Percentiles rank a stretch among this genome's conserved stretches.
Conservation (phyloP, 2,113 vertebrate species). For the Sakesphorus luctuosus region DNA sequence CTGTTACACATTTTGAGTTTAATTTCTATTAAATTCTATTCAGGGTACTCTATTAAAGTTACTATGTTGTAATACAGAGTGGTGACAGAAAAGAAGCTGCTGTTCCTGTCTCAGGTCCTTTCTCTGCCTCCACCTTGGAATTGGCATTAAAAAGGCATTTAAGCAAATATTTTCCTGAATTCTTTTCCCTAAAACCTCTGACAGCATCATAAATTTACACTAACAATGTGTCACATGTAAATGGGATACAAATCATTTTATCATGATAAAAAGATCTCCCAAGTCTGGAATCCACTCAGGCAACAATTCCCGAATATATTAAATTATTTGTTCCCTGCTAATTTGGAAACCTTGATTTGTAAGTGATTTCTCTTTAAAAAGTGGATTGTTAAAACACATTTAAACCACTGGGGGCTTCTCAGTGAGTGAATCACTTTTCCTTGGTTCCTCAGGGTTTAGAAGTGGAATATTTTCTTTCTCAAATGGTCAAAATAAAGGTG, state of each 20-base stretch:
- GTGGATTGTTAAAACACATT: not conserved
- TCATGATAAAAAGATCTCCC: not conserved
- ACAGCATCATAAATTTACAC: not conserved
- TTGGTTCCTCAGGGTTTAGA: not conserved
- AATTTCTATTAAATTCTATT: not conserved
- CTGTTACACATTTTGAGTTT: not conserved
- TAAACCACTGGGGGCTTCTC: not conserved
- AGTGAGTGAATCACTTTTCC: not conserved
- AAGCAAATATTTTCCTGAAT: too few species aligned
- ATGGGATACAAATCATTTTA: not conserved
- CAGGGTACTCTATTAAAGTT: not conserved
- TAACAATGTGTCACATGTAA: not conserved
- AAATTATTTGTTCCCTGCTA: not conserved
- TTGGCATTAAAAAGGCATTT: too few species aligned
- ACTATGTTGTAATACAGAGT: not conserved
- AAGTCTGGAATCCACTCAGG: not conserved
- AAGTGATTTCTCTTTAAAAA: not conserved
- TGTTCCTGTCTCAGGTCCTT: too few species aligned
- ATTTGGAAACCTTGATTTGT: not conserved
- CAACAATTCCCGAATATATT: not conserved
- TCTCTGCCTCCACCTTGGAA: too few species aligned
- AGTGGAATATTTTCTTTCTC: not conserved
- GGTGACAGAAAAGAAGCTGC: too few species aligned
- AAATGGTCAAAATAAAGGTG: not conserved
- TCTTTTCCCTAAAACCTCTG: not conserved